Evolutionary conservation across 1,140 invertebrate species (phyloP), one percentile per base, ranked within the genome.

Genomic region (Episyrphus balteatus): DNA sequence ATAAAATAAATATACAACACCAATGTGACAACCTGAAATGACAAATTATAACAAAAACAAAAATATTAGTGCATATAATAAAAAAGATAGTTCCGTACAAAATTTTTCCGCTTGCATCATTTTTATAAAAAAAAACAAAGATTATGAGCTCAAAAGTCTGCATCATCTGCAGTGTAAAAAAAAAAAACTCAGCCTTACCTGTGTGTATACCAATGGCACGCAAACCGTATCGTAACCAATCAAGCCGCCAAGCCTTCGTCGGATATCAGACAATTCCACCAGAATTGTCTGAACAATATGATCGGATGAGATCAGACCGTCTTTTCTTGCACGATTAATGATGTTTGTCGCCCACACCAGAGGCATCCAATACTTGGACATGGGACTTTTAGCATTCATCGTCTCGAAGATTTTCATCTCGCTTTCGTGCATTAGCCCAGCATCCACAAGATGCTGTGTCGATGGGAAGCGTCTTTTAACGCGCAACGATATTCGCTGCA

Each of bases 211-310:
- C 21, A 98, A 78, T 37, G 95, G 95, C 50, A 98, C 92, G 64
- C 88, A 94, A 55, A 98, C 92, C 58, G 92, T 97, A 72, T 98
- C 95, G 68, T 96, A 98, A 42, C 86, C 86, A 54, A 89, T 90
- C 5, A 91, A 73, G 42, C 82, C 81, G 48, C 86, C 86, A 49
- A 90, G 70, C 56, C 84, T 73, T 60, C 82, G 74, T 57, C 88
- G 73, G 51, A 90, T 89, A 56, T 90, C 86, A 6, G 86, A 88
- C 30, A 90, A 71, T 62, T 91, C 88, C 36, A 82, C 79, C 41
- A 90, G 69, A 42, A 91, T 76, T 2, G 86, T 89, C 68, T 91
- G 87, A 1, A 91, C 86, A 51, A 91, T 85, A 54, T 91, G 88
- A 64, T 91, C 88, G 54, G 83, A 88, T 12, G 77, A 76, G 51